Base-by-base conservation (phyloP, 1,140 invertebrate species). In the Pseudachorutes palmiensis region DNA sequence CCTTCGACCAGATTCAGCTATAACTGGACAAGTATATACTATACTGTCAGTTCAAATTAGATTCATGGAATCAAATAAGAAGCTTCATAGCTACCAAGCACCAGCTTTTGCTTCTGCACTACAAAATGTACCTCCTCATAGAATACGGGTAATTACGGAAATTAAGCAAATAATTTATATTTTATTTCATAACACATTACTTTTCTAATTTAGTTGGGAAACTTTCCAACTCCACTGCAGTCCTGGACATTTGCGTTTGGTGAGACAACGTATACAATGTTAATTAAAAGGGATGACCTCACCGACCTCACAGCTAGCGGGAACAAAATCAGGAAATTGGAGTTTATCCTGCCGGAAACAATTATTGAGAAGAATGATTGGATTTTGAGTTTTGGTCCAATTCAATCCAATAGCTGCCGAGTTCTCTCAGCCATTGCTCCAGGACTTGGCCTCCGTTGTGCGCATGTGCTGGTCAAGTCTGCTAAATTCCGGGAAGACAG, bases 291-390 rank as follows among this genome's bases (percentile, higher is more conserved):
- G 28, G 62, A 64, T 30, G 62, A 64, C 26, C 41, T 64, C 5
- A 64, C n/a, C 14, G 62, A 55, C 22, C 22, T 62, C 12, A 28
- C 26, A 5, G 62, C 32, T 30, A 24, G 45, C n/a, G 62, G 62
- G 2, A 64, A 64, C 41, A 64, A 64, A 51, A 61, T 64, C 16
- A 33, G 62, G 19, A 64, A 64, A 49, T 26, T 64, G 9, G 62
- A 64, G 22, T 64, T 64, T 30, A 64, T 64, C 28, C 24, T 64
- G 3, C 62, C 62, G 14, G 45, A 61, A 14, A 28, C 57, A 61
- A 16, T 64, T 16, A 19, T 5, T 16, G 62, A 26, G 19, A 14
- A 64, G 14, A 16, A 64, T 26, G 62, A 64, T 30, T 57, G 32
- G 41, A 64, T 64, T 3, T 3, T 64, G 14, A 9, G 3, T 12